Evolutionary conservation across 2,797 vertebrate genomes (phyloP).

Genomic region (Lithobates sylvaticus): DNA sequence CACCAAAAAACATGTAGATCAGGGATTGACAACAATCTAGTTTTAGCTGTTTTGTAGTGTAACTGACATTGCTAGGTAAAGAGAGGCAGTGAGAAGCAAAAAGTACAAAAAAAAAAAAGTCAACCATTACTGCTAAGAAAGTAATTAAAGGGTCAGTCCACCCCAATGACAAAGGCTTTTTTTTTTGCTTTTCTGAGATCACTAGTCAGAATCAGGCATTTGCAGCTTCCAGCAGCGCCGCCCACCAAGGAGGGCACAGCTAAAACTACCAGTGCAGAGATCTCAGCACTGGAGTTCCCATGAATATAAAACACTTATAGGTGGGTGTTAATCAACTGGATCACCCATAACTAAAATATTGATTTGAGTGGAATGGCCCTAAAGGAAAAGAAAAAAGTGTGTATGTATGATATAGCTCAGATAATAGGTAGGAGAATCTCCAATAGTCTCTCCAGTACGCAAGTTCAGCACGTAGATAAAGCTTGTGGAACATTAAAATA

Average conservation of each 20-base stretch:
- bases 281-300: no score
- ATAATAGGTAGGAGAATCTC: not conserved
- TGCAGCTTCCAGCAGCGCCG: no score
- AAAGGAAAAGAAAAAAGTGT: not conserved
- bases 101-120: not conserved
- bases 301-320: no score
- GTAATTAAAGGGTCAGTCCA: no score
- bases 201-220: no score
- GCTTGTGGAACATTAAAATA: slow-evolving; percentile 48
- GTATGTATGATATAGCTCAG: not conserved
- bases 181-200: no score
- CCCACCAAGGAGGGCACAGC: no score
- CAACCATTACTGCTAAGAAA: no score
- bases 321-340: no score
- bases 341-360: not conserved
- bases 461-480: not conserved
- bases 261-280: no score
- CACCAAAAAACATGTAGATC: not conserved
- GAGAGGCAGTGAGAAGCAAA: not conserved
- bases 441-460: not conserved
- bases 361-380: not conserved
- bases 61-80: not conserved
- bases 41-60: not conserved
- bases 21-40: not conserved
- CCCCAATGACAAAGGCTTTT: no score